phyloP scores from a whole-genome alignment of 2,113 vertebrate species.

The Rana temporaria region DNA sequence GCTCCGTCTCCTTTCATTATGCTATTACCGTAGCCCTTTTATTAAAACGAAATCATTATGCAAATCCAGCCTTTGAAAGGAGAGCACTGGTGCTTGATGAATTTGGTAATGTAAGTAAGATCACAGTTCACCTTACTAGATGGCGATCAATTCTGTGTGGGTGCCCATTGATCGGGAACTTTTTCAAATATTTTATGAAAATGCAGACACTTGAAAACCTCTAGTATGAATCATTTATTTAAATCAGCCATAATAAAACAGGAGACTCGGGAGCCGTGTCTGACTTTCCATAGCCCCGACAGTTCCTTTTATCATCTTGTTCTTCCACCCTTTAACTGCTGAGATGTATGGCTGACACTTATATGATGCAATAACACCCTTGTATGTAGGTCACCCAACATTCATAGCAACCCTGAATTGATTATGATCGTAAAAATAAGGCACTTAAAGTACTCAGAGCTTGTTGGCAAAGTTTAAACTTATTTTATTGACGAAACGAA shows the following conservation, averaged over 20 bases:
- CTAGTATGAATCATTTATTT: conserved; percentile 53
- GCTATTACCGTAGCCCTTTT: conserved; percentile 42
- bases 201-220: conserved; percentile 48
- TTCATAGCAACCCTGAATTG: no score
- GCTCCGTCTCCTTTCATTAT: conserved; percentile 36
- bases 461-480: no score
- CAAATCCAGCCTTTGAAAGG: conserved; percentile 42
- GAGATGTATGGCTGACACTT: background rate
- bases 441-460: no score
- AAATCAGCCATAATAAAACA: conserved; percentile 49
- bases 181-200: conserved; percentile 55
- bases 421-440: no score
- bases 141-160: conserved; percentile 39
- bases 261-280: conserved; percentile 1
- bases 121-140: conserved; percentile 48
- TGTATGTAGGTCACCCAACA: no score
- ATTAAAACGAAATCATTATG: conserved; percentile 55
- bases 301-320: background rate
- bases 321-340: background rate
- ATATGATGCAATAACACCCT: no score
- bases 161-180: conserved; percentile 45
- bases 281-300: conserved; percentile 7
- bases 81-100: conserved; percentile 32
- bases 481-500: no score
- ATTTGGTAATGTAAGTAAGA: conserved; percentile 47